phyloP scores from a whole-genome alignment of 2,797 vertebrate genomes.

The Acanthurus leucopareius region DNA sequence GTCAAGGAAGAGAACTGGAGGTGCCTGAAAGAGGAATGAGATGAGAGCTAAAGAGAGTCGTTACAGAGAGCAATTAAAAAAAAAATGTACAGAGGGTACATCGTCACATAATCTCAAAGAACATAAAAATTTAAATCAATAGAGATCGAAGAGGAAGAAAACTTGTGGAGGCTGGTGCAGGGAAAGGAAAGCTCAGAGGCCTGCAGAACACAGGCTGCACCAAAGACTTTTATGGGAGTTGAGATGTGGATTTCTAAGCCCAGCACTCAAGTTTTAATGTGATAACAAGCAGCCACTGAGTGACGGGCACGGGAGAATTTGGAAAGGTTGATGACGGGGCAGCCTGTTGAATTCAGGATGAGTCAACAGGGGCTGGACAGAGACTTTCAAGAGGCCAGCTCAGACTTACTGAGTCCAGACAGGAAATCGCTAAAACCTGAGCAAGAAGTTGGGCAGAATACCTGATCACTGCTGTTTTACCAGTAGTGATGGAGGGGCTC shows the following conservation, averaged over 20 bases:
- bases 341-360: conserved; percentile 55
- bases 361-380: conserved; percentile 34
- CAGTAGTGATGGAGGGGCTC: conserved; percentile 16
- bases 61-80: conserved; percentile 29
- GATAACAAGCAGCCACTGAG: conserved; percentile 19
- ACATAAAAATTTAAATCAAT: neutral
- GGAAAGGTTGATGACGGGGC: conserved; percentile 46
- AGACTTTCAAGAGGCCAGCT: conserved; percentile 31
- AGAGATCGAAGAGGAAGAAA: conserved; percentile 4
- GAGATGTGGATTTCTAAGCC: neutral
- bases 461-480: conserved; percentile 34
- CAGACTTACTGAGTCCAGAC: conserved; percentile 11
- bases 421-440: conserved; percentile 47
- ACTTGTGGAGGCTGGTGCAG: neutral
- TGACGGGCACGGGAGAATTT: conserved; percentile 29
- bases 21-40: conserved; percentile 39
- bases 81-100: conserved; percentile 5
- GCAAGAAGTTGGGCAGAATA: conserved; percentile 37
- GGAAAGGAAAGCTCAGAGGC: neutral
- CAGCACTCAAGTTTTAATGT: conserved; percentile 35
- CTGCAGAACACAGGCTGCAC: neutral
- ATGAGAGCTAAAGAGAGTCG: conserved; percentile 24
- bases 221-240: conserved; percentile 10
- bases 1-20: conserved; percentile 12
- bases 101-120: conserved; percentile 12